Percentiles rank a stretch among this genome's conserved stretches.
phyloP scores from a whole-genome alignment of 2,797 vertebrate species.

The Iguana delicatissima region DNA sequence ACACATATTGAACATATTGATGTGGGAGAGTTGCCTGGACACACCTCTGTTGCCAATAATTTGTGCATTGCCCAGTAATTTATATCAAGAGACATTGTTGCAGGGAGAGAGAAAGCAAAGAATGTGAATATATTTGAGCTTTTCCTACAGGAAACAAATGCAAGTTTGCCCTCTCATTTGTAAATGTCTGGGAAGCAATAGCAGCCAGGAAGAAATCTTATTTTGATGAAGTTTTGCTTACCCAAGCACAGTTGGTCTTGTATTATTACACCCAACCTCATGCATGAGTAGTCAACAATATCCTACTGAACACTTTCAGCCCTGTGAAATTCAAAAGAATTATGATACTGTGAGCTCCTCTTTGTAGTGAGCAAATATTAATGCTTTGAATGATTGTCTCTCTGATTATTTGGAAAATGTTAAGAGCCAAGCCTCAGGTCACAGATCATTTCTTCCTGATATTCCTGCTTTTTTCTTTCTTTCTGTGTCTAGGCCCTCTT shows the following conservation, averaged over 20 bases:
- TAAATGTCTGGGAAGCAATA: background rate
- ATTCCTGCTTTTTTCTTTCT: background rate
- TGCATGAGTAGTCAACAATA: background rate
- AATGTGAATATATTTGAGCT: background rate
- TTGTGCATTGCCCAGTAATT: background rate
- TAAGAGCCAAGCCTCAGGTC: conserved; percentile 36
- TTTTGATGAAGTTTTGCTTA: conserved; percentile 32
- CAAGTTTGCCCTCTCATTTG: conserved; percentile 13
- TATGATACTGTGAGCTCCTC: conserved; percentile 39
- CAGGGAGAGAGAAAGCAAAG: background rate
- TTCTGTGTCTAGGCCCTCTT: background rate
- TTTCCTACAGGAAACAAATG: conserved; percentile 13
- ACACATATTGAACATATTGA: background rate
- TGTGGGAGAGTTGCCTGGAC: background rate
- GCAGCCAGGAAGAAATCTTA: background rate
- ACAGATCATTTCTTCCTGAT: background rate
- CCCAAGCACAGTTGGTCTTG: conserved; percentile 2
- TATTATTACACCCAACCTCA: background rate
- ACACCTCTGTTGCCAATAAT: conserved; percentile 6
- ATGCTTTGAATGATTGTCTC: conserved; percentile 63
- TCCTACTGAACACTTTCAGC: conserved; percentile 19
- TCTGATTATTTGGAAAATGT: conserved; percentile 62
- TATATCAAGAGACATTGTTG: background rate
- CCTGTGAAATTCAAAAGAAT: conserved; percentile 38
- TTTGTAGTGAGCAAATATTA: conserved; percentile 63